Evolutionary conservation across 2,888 invertebrate species (phyloP).

Genomic region (Malthinus flaveolus): DNA sequence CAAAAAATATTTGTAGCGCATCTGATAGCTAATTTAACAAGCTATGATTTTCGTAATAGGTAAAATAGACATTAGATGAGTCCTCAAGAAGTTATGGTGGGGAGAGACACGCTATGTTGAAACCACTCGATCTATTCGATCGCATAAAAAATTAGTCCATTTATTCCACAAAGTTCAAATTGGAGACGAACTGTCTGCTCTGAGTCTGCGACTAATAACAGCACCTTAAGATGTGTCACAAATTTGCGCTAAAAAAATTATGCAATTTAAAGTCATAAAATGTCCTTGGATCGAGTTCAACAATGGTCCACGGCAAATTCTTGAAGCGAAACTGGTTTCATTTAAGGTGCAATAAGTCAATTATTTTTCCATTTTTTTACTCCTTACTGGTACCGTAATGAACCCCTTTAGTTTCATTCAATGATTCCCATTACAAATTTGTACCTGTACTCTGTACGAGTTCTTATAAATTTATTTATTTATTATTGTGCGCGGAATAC

Average conservation of each 20-base stretch:
- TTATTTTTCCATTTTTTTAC: constrained; percentile 13
- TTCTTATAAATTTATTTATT: constrained; percentile 8
- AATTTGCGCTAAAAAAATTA: neutral
- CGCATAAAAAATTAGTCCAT: too few species aligned
- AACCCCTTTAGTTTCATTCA: constrained; percentile 21
- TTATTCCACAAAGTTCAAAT: too few species aligned
- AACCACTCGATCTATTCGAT: too few species aligned
- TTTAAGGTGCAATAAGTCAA: constrained; percentile 10
- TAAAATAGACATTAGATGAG: too few species aligned
- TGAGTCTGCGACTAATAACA: too few species aligned
- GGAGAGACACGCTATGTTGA: too few species aligned
- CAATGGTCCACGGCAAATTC: constrained; percentile 16
- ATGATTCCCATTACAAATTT: constrained; percentile 19
- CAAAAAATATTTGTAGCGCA: too few species aligned
- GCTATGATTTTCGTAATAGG: too few species aligned
- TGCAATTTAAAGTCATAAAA: neutral
- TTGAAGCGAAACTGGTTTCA: constrained; percentile 20
- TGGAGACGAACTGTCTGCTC: too few species aligned
- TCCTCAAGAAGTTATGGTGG: too few species aligned
- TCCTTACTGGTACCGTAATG: constrained; percentile 2
- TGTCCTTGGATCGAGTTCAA: constrained; percentile 16
- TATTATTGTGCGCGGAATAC: constrained; percentile 5
- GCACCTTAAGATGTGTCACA: too few species aligned
- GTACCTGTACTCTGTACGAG: neutral
- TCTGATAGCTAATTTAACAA: too few species aligned